A percentile compares a stretch with the other conserved stretches of the same genome.
These are phyloP conservation scores for Bos indicus DNA, from an alignment of 2,113 vertebrate genomes.

Conservation along the genomic window DNA sequence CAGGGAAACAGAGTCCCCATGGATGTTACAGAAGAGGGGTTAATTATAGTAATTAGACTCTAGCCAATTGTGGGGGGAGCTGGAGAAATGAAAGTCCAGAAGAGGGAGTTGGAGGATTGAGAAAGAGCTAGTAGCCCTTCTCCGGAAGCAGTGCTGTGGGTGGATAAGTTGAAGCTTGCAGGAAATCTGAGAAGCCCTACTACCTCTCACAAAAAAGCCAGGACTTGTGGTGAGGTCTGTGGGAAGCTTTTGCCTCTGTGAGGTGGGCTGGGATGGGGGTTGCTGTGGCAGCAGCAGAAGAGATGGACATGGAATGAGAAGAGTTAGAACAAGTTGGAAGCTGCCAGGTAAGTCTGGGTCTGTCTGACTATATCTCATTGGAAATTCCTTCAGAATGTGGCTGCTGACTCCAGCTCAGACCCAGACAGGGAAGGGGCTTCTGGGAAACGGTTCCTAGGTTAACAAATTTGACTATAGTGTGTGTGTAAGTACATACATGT, in stretches of 20 bases:
- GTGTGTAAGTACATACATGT: neutral
- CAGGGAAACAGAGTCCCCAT: neutral
- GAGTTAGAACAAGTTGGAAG: neutral
- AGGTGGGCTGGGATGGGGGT: neutral
- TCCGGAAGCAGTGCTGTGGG: neutral
- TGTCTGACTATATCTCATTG: neutral
- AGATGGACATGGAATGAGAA: neutral
- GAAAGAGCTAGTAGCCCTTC: neutral
- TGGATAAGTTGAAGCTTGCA: neutral
- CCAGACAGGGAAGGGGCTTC: neutral
- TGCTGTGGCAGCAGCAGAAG: neutral
- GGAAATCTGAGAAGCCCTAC: neutral
- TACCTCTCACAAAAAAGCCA: neutral
- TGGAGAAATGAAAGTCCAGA: neutral
- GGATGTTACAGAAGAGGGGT: neutral
- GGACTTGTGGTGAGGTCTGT: neutral
- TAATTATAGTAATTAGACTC: neutral
- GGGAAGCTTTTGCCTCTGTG: neutral
- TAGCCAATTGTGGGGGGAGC: neutral
- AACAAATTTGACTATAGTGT: neutral
- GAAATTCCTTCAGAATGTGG: neutral
- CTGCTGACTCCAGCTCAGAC: neutral
- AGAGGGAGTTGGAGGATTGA: neutral
- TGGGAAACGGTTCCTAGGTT: neutral
- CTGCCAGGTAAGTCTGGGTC: neutral